phyloP scores from a whole-genome alignment of 2,113 vertebrate genomes.

The Ptilonorhynchus violaceus region DNA sequence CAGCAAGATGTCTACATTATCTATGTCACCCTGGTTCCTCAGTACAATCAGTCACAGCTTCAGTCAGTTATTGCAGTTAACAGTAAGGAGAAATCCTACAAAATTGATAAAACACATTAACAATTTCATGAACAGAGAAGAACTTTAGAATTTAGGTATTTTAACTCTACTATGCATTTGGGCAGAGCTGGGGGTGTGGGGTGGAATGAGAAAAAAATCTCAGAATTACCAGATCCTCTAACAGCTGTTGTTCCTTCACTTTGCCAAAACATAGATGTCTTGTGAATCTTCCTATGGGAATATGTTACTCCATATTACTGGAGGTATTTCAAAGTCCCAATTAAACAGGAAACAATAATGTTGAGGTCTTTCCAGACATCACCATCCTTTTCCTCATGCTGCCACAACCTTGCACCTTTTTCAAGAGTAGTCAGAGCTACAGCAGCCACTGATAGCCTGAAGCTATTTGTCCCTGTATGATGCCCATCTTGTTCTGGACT shows the following conservation, averaged over 20 bases:
- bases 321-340: background rate
- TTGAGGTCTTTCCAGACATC: background rate
- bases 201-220: background rate
- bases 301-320: background rate
- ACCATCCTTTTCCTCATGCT: background rate
- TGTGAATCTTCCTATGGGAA: background rate
- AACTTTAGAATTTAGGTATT: background rate
- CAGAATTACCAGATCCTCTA: background rate
- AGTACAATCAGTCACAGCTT: background rate
- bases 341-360: background rate
- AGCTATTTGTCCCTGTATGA: background rate
- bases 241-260: background rate
- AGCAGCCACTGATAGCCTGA: background rate
- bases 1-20: background rate
- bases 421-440: background rate
- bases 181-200: rapidly evolving
- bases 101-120: background rate
- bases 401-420: background rate
- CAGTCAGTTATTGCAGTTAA: background rate
- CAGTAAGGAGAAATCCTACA: background rate
- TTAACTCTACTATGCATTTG: background rate
- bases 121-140: background rate
- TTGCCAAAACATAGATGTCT: background rate
- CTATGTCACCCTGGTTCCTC: background rate
- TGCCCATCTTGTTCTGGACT: background rate